These are phyloP conservation scores for Sylvilagus floridanus DNA, from an alignment of 2,797 vertebrate species.

Conservation along the genomic window DNA sequence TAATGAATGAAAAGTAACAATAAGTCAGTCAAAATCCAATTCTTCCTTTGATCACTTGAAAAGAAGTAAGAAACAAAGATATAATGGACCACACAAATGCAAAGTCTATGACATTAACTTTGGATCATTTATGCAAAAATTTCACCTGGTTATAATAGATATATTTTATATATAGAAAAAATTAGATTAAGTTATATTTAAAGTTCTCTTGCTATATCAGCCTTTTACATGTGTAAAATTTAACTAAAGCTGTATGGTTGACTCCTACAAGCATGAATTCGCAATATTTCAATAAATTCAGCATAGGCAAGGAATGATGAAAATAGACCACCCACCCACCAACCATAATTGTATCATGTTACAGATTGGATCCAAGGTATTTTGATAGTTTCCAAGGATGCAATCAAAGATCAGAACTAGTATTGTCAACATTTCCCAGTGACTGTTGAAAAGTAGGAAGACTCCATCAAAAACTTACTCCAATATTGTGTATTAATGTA, in stretches of 20 bases:
- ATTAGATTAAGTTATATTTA: not conserved
- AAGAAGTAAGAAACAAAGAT: not conserved
- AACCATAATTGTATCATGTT: not conserved
- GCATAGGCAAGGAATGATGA: not conserved
- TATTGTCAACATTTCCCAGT: not conserved
- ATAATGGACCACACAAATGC: not conserved
- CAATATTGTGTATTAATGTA: not conserved
- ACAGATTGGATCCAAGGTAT: not conserved
- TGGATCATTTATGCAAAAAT: not conserved
- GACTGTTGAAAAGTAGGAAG: not conserved
- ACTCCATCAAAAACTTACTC: not conserved
- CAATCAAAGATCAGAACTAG: not conserved
- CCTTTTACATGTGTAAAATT: slow-evolving; percentile 13
- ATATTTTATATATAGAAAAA: not conserved
- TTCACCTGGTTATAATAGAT: not conserved
- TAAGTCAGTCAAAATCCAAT: not conserved
- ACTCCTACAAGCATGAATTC: not conserved
- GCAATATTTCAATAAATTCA: not conserved
- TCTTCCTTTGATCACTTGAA: not conserved
- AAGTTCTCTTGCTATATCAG: not conserved
- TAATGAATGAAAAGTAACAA: not conserved
- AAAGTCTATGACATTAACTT: not conserved
- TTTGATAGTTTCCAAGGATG: not conserved
- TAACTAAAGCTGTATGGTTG: not conserved
- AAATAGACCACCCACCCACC: not conserved